Evolutionary conservation across 2,113 vertebrate genomes (phyloP).

Genomic region (Junco hyemalis): DNA sequence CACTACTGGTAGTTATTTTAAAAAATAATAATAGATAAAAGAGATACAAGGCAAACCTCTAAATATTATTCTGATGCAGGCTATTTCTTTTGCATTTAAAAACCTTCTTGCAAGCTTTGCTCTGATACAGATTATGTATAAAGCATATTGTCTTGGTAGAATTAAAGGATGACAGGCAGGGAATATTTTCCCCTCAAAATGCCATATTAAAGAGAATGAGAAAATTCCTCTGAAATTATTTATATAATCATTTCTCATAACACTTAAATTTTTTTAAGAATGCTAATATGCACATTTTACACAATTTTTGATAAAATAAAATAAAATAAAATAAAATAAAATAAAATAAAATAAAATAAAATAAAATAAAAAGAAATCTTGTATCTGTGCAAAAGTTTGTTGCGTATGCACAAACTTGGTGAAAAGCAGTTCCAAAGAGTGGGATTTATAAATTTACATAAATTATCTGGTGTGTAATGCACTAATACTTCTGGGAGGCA

Average conservation of each 20-base stretch:
- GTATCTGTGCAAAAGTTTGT: not conserved
- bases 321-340: not conserved
- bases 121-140: not conserved
- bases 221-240: not conserved
- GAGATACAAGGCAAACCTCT: accelerated
- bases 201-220: not conserved
- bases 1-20: not conserved
- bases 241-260: not conserved
- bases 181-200: not conserved
- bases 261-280: not conserved
- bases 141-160: not conserved
- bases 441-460: not conserved
- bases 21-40: not conserved
- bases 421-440: not conserved
- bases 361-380: not conserved
- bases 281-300: not conserved
- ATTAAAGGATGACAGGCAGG: not conserved
- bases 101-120: not conserved
- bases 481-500: not conserved
- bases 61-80: not conserved
- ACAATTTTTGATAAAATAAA: not conserved
- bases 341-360: not conserved
- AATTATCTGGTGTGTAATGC: not conserved
- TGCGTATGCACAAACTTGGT: not conserved
- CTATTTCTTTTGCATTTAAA: not conserved